Evolutionary conservation across 2,888 invertebrate genomes (phyloP).

Genomic region (Orthonychiurus folsomi): DNA sequence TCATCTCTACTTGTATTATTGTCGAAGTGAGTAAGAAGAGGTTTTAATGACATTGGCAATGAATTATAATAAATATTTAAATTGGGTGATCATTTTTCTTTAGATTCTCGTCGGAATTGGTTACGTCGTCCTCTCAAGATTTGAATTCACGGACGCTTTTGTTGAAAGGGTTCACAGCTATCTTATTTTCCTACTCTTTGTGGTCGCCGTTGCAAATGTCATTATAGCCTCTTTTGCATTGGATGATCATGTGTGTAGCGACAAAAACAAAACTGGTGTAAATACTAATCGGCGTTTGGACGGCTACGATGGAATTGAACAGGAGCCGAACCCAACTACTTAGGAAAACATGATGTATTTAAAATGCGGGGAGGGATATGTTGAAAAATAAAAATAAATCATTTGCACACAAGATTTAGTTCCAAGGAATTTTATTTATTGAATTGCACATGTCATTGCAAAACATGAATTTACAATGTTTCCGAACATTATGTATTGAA

Average conservation of each 20-base stretch:
- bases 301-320: neutral
- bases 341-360: too few relatives aligned
- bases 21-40: constrained; percentile 37
- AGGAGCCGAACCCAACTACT: too few relatives aligned
- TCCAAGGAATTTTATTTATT: too few relatives aligned
- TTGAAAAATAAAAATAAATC: too few relatives aligned
- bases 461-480: too few relatives aligned
- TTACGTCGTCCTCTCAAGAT: constrained; percentile 35
- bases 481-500: too few relatives aligned
- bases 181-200: constrained; percentile 36
- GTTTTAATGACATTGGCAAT: neutral
- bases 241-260: constrained; percentile 35
- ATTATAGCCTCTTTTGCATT: constrained; percentile 37
- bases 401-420: too few relatives aligned
- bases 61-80: neutral
- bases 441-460: too few relatives aligned
- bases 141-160: constrained; percentile 25
- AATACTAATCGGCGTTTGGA: neutral
- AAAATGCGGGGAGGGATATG: too few relatives aligned
- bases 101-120: constrained; percentile 38
- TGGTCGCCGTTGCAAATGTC: constrained; percentile 34
- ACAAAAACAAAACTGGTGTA: too few relatives aligned
- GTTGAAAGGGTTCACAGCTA: constrained; percentile 34
- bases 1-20: constrained; percentile 35
- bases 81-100: neutral